Conservation (phyloP, 2,797 vertebrate genomes). For the Coluber constrictor region DNA sequence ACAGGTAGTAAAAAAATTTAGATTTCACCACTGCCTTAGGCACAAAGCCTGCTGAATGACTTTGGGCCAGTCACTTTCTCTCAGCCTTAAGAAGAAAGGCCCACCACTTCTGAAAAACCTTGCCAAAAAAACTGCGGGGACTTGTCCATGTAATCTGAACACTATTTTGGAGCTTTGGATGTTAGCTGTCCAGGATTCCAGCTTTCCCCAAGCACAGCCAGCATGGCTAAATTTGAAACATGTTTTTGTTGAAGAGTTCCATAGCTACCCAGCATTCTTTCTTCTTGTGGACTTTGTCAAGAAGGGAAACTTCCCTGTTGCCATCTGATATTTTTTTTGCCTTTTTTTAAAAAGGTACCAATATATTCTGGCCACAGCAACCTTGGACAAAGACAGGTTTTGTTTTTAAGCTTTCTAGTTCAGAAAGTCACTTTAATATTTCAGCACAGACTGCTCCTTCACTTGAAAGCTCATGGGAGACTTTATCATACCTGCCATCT, state of each 20-base stretch:
- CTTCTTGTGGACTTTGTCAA: neutral
- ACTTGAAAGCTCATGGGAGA: constrained; percentile 32
- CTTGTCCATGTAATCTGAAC: neutral
- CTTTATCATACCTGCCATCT: constrained; percentile 37
- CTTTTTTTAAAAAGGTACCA: neutral
- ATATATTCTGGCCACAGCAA: neutral
- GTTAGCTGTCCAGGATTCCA: neutral
- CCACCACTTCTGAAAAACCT: neutral
- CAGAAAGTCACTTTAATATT: constrained; percentile 34
- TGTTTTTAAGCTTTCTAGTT: constrained; percentile 30
- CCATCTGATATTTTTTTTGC: neutral
- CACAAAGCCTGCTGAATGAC: neutral
- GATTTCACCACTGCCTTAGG: too few relatives aligned
- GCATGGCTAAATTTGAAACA: neutral
- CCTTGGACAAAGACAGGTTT: neutral
- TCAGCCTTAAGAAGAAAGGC: neutral
- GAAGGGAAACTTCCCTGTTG: constrained; percentile 1
- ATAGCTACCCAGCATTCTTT: neutral
- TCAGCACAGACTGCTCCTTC: constrained; percentile 30
- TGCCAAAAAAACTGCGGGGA: neutral
- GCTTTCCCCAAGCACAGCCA: neutral
- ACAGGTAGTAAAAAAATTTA: too few relatives aligned
- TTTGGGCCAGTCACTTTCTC: neutral
- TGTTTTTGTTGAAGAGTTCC: neutral
- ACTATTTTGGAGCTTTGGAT: neutral